Conservation (phyloP, 2,888 invertebrate species). For the Bedellia somnulentella region DNA sequence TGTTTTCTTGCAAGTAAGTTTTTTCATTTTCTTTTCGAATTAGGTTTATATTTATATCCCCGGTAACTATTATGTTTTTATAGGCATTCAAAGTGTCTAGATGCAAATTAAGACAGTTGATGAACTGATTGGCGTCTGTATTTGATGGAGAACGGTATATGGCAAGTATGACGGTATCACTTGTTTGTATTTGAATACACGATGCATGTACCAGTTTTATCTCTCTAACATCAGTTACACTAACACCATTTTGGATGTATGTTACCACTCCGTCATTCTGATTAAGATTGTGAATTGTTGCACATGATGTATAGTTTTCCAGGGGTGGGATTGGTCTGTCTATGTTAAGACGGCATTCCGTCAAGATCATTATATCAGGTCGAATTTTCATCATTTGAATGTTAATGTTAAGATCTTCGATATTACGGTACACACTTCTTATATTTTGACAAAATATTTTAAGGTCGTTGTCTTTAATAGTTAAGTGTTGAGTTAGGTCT, state of each 20-base stretch:
- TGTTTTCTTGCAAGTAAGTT: no score
- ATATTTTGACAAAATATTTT: conserved; percentile 5
- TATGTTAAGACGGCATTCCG: background rate
- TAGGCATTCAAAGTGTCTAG: conserved; percentile 1
- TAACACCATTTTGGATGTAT: background rate
- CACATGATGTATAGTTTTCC: background rate
- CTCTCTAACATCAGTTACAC: background rate
- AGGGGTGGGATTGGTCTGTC: background rate
- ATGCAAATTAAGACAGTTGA: background rate
- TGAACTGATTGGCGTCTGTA: no score
- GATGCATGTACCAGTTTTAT: conserved; percentile 2
- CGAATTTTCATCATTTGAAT: background rate
- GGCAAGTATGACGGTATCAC: background rate
- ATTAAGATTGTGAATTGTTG: conserved; percentile 1
- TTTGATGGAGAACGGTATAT: conserved; percentile 8
- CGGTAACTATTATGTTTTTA: no score
- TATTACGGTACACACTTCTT: no score
- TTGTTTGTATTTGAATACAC: background rate
- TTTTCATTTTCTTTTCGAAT: no score
- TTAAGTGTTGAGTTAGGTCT: conserved; percentile 1
- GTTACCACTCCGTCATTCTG: conserved; percentile 5
- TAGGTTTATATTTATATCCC: no score
- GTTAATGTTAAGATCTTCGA: conserved; percentile 5
- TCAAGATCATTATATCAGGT: conserved; percentile 1
- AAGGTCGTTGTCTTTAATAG: no score